Evolutionary conservation across 2,888 invertebrate genomes (phyloP), one percentile per base, ranked within the genome.

Genomic region (Agelastica alni): DNA sequence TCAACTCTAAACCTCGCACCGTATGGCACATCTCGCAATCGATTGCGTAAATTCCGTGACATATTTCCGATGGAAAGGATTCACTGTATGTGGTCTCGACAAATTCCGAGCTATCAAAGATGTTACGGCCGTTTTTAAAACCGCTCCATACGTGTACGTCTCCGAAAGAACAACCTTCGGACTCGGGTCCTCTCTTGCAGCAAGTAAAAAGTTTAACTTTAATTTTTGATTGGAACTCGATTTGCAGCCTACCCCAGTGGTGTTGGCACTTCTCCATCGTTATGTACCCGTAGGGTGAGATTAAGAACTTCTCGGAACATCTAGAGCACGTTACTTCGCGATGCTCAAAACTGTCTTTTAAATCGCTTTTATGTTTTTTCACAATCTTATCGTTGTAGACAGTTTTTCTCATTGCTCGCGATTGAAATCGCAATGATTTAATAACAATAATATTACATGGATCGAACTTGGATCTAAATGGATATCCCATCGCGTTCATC

Each of bases 1-100:
- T 89, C 48, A 96, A 77, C 75, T 97, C 96, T 41, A 91, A 78
- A 1, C 97, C 97, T 13, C 81, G 80, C 0, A 86, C 86, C 3
- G 96, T 96, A 74, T 89, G 96, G 66, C 93, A 92, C 97, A 97
- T 98, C 79, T 99, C 98, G 74, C 97, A 96, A 77, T 99, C 99
- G 16, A 98, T 74, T 1, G 93, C 91, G 75, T 87, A 95, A 1
- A 91, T 85, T 0, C 79, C 78, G 52, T 74, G 76, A 56, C 77
- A 73, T 0, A 75, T 75, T 51, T 84, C 71, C 66, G 1, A 88
- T 88, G 42, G 81, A 78, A 0, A 85, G 84, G 69, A 83, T 91
- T 17, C 43, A 3, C 53, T 48, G 2, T 45, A 49, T 30, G 42
- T 53, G 0, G 67, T 67, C 2, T 34, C 46, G 4, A 66, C 61